phyloP scores from a whole-genome alignment of 2,888 invertebrate genomes.

The Hololepta plana region DNA sequence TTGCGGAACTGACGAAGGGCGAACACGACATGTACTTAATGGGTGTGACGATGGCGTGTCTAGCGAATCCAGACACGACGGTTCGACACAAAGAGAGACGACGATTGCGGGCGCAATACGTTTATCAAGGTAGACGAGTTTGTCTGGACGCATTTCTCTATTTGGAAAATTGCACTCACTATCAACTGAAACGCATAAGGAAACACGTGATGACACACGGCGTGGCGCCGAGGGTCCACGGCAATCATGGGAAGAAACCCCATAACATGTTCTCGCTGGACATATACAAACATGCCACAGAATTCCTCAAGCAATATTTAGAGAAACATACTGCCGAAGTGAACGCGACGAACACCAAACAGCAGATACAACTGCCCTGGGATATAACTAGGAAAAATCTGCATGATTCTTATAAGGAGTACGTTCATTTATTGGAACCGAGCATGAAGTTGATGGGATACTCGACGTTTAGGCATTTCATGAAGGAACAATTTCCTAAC shows the following conservation, averaged over 20 bases:
- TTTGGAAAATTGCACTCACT: constrained; percentile 62
- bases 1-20: constrained; percentile 61
- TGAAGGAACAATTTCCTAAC: constrained; percentile 67
- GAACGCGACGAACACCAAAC: constrained; percentile 29
- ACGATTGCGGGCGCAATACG: constrained; percentile 54
- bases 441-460: constrained; percentile 62
- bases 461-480: constrained; percentile 61
- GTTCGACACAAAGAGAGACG: constrained; percentile 53
- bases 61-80: constrained; percentile 55
- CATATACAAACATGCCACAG: constrained; percentile 60
- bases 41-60: constrained; percentile 70
- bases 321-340: constrained; percentile 42
- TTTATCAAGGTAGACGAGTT: constrained; percentile 59
- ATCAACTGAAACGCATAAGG: constrained; percentile 57
- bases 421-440: constrained; percentile 49
- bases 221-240: constrained; percentile 59
- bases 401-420: constrained; percentile 56
- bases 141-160: constrained; percentile 64
- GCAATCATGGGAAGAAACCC: constrained; percentile 63
- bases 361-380: constrained; percentile 33
- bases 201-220: constrained; percentile 66
- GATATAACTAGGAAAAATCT: constrained; percentile 49
- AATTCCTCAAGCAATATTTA: constrained; percentile 55
- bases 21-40: constrained; percentile 73
- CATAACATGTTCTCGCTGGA: constrained; percentile 64